Evolutionary conservation across 2,888 invertebrate species (phyloP).

Genomic region (Dioctria rufipes): DNA sequence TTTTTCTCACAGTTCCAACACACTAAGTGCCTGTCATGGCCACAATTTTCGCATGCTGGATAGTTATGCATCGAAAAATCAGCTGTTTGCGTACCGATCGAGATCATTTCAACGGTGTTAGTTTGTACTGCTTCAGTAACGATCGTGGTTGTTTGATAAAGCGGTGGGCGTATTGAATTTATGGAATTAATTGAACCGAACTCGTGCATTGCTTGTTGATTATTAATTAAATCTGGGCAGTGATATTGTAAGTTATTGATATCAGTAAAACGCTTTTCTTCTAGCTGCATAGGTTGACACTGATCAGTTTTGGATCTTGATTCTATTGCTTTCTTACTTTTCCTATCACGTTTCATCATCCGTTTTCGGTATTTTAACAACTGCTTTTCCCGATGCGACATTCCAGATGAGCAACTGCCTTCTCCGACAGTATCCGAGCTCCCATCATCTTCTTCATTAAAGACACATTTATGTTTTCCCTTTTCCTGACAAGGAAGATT

Average conservation of each 20-base stretch:
- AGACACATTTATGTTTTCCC: conserved; percentile 84
- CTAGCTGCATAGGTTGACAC: conserved; percentile 12
- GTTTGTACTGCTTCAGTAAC: conserved; percentile 62
- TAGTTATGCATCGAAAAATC: conserved; percentile 53
- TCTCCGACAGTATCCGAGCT: conserved; percentile 43
- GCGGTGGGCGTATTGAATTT: conserved; percentile 63
- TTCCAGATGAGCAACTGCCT: background rate
- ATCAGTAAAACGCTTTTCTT: conserved; percentile 21
- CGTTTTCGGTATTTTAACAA: conserved; percentile 71
- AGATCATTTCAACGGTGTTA: conserved; percentile 68
- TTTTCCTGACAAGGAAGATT: conserved; percentile 76
- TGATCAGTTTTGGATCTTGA: background rate
- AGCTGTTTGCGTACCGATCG: conserved; percentile 70
- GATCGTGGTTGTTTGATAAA: conserved; percentile 61
- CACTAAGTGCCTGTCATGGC: conserved; percentile 68
- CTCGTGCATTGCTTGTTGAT: conserved; percentile 59
- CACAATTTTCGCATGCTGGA: conserved; percentile 66
- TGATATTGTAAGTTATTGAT: conserved; percentile 29
- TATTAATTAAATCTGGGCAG: conserved; percentile 46
- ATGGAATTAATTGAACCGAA: conserved; percentile 63
- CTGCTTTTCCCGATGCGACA: conserved; percentile 70
- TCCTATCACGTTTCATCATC: conserved; percentile 70
- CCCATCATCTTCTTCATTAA: conserved; percentile 80
- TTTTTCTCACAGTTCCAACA: conserved; percentile 66
- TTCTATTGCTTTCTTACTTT: conserved; percentile 60